Evolutionary conservation across 1,140 invertebrate genomes (phyloP).

Genomic region (Ptiloglossa arizonensis): DNA sequence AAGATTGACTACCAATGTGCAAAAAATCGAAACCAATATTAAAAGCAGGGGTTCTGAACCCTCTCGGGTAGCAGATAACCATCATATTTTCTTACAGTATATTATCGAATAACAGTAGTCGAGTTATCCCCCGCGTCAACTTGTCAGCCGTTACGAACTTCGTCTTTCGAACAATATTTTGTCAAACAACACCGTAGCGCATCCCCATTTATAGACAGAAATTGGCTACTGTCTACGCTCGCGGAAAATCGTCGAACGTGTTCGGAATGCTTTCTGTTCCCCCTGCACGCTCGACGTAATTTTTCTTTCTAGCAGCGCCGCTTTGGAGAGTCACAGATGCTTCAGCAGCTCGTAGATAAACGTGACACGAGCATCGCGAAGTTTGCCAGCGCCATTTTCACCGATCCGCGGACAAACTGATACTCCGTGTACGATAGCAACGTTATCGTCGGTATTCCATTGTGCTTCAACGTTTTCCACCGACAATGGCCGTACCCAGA

Average conservation of each 20-base stretch:
- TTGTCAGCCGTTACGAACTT: background rate
- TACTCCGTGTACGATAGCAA: background rate
- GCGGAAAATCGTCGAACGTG: background rate
- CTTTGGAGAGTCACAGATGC: background rate
- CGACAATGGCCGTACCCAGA: conserved; percentile 26
- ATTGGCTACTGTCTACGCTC: background rate
- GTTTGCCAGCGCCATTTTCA: conserved; percentile 19
- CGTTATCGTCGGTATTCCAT: conserved; percentile 33
- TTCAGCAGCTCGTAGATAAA: background rate
- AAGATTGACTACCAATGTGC: too few species aligned
- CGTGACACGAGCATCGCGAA: background rate
- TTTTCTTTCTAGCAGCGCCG: background rate
- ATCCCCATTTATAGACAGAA: background rate
- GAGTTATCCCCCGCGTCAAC: too few species aligned
- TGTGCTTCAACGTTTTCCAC: conserved; percentile 20
- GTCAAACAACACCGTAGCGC: background rate
- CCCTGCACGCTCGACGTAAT: too few species aligned
- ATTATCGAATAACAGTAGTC: too few species aligned
- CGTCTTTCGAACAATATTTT: background rate
- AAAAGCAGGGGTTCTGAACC: too few species aligned
- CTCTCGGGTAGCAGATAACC: too few species aligned
- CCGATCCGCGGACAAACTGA: conserved; percentile 14
- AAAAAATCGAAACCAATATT: too few species aligned
- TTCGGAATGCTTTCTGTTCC: background rate
- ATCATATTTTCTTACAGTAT: too few species aligned